These are phyloP conservation scores for Dasypus novemcinctus DNA, from an alignment of 2,113 vertebrate genomes.

Conservation along the genomic window DNA sequence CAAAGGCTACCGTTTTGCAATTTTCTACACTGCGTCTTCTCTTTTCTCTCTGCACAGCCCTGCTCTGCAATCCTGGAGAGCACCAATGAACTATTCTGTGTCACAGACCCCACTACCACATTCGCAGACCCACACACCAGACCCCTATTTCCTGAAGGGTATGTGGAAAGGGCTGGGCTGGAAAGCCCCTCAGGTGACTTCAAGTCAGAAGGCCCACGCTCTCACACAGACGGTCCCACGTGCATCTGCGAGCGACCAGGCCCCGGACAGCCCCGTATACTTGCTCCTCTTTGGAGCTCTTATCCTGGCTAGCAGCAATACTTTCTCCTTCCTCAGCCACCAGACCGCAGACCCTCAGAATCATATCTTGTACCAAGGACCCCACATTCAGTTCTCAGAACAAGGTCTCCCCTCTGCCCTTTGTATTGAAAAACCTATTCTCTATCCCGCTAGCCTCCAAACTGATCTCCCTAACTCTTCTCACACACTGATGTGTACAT, in stretches of 20 bases:
- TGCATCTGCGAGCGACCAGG: too few relatives aligned
- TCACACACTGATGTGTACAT: neutral
- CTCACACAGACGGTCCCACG: neutral
- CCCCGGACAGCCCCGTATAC: accelerated
- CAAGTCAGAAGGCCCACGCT: accelerated
- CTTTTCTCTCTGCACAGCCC: neutral
- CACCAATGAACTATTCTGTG: neutral
- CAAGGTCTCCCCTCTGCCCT: neutral
- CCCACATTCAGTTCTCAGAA: neutral
- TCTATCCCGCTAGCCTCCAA: neutral
- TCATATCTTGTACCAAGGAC: neutral
- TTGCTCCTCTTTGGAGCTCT: neutral
- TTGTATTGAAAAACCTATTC: neutral
- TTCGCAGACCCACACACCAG: neutral
- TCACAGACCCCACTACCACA: neutral
- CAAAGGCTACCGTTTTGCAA: neutral
- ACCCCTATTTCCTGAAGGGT: neutral
- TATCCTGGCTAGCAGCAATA: neutral
- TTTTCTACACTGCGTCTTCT: neutral
- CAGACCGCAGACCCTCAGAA: neutral
- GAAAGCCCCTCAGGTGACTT: neutral
- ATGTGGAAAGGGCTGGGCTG: too few relatives aligned
- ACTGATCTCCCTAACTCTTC: neutral
- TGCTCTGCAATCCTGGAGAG: neutral
- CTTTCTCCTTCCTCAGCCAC: neutral